phyloP scores from a whole-genome alignment of 37 sponge, comb jelly and placozoan species.

The Ianthella basta region DNA sequence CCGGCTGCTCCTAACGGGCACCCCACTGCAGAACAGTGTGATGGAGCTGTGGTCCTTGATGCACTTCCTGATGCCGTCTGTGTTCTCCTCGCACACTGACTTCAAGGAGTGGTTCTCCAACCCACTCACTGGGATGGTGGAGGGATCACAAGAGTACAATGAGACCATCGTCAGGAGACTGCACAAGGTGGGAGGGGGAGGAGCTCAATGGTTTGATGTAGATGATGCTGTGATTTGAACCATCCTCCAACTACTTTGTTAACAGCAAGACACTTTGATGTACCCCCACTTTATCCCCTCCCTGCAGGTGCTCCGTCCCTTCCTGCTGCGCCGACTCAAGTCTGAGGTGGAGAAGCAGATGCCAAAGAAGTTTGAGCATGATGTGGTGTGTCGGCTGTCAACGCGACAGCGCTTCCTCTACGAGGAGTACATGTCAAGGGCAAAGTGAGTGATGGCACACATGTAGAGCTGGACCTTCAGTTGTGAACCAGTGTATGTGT shows the following conservation, averaged over 20 bases:
- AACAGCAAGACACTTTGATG: background rate
- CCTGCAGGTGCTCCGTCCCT: conserved; percentile 92
- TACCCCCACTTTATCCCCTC: background rate
- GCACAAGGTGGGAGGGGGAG: conserved; percentile 76
- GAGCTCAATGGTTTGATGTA: background rate
- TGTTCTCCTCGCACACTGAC: conserved; percentile 95
- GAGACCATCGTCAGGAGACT: conserved; percentile 91
- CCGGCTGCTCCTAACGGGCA: conserved; percentile 96
- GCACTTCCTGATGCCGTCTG: conserved; percentile 99
- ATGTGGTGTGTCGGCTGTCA: conserved; percentile 87
- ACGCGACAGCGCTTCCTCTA: conserved; percentile 97
- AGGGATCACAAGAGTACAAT: conserved; percentile 97
- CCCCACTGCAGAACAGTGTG: conserved; percentile 97
- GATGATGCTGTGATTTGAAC: background rate
- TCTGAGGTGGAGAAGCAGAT: conserved; percentile 97
- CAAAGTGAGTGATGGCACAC: conserved; percentile 49
- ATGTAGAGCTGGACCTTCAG: background rate
- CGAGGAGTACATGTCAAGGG: conserved; percentile 95
- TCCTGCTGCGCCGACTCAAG: conserved; percentile 93
- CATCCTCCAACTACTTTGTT: background rate
- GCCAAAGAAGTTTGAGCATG: conserved; percentile 96
- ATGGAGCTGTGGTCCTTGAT: conserved; percentile 99
- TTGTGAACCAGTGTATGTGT: background rate
- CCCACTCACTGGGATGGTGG: conserved; percentile 98
- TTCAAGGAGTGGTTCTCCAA: conserved; percentile 99